Conservation (phyloP, 2,113 vertebrate genomes). For the Morone chrysops region DNA sequence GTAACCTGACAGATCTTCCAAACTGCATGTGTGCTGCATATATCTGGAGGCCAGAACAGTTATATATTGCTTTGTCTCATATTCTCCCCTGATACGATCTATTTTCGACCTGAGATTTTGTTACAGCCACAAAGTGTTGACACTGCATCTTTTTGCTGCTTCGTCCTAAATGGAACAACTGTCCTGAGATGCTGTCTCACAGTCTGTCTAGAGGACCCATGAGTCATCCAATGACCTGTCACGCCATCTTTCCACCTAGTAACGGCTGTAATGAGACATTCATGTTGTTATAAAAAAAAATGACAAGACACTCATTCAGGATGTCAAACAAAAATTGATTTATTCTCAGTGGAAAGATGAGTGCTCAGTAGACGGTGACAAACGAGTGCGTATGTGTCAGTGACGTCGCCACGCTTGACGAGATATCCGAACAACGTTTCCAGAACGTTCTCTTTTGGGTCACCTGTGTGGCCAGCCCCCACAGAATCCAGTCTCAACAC, state of each 20-base stretch:
- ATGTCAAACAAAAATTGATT: slow-evolving; percentile 77
- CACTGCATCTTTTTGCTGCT: slow-evolving; percentile 36
- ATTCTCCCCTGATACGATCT: slow-evolving; percentile 8
- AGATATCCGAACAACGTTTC: slow-evolving; percentile 67
- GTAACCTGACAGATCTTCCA: background rate
- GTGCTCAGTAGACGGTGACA: slow-evolving; percentile 71
- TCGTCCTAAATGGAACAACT: slow-evolving; percentile 35
- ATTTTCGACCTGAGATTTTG: slow-evolving; percentile 43
- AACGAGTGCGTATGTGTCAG: slow-evolving; percentile 59
- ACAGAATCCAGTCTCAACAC: slow-evolving; percentile 57
- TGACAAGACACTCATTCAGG: slow-evolving; percentile 41
- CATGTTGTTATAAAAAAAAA: slow-evolving; percentile 24
- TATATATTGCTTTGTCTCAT: slow-evolving; percentile 5
- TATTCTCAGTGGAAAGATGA: slow-evolving; percentile 78
- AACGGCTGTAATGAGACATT: slow-evolving; percentile 29
- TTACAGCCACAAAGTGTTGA: slow-evolving; percentile 33
- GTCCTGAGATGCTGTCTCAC: slow-evolving; percentile 25
- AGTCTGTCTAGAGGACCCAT: slow-evolving; percentile 33
- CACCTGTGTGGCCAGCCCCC: slow-evolving; percentile 74
- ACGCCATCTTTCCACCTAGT: background rate
- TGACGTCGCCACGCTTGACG: slow-evolving; percentile 40
- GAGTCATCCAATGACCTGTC: slow-evolving; percentile 52
- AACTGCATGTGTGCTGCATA: background rate
- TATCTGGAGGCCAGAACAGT: slow-evolving; percentile 8
- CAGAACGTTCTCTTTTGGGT: slow-evolving; percentile 70